Percentiles rank a stretch among this genome's conserved stretches.
Evolutionary conservation across 2,113 vertebrate genomes (phyloP).

Genomic region (Manacus vitellinus): DNA sequence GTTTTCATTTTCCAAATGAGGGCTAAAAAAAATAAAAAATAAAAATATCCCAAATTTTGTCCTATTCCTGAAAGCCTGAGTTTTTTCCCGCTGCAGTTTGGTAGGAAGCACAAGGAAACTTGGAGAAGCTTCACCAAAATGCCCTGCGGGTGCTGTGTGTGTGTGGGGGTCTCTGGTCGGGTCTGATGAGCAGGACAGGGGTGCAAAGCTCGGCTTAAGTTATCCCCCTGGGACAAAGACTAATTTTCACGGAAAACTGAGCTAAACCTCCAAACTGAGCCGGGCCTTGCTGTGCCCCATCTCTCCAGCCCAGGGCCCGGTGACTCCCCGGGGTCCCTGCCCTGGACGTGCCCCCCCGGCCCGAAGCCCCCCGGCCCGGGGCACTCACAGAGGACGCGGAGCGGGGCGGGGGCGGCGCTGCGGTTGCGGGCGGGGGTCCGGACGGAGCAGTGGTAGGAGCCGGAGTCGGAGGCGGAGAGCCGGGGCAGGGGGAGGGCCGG

Average conservation of each 20-base stretch:
- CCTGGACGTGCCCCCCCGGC: rapidly evolving
- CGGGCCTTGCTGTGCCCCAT: neutral
- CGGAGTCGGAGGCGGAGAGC: neutral
- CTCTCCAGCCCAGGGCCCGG: neutral
- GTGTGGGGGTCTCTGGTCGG: neutral
- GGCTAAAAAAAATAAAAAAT: too few relatives aligned
- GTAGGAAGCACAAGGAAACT: neutral
- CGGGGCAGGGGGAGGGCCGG: neutral
- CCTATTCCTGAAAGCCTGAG: too few relatives aligned
- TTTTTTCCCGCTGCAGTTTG: neutral
- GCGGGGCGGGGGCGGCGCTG: constrained; percentile 52
- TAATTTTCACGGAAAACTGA: too few relatives aligned
- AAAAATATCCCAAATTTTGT: neutral
- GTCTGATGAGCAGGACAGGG: neutral
- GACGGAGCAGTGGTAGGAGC: constrained; percentile 64
- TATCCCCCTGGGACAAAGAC: too few relatives aligned
- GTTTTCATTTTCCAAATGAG: neutral
- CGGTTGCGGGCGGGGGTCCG: neutral
- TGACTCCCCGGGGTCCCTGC: neutral
- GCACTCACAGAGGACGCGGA: constrained; percentile 75
- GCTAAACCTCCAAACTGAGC: neutral
- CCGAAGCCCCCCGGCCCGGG: rapidly evolving
- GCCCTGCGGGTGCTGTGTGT: rapidly evolving
- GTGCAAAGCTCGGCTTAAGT: neutral
- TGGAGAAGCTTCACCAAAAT: neutral